Evolutionary conservation across 2,797 vertebrate genomes (phyloP).

Genomic region (Argya squamiceps): DNA sequence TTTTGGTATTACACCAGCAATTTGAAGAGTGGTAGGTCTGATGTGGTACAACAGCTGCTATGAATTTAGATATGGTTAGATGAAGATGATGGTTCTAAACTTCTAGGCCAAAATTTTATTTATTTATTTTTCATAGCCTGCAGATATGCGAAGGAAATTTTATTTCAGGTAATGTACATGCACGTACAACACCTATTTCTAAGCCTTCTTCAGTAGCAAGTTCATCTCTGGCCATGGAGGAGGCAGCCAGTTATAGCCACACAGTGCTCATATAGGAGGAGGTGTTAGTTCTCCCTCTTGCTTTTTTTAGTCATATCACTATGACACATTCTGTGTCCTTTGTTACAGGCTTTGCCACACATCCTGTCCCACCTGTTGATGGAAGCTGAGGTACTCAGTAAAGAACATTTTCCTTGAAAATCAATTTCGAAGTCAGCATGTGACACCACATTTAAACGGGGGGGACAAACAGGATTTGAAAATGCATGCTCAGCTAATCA

Average conservation of each 20-base stretch:
- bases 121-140: neutral
- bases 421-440: fast-evolving
- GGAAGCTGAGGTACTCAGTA: neutral
- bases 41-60: neutral
- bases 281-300: neutral
- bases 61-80: neutral
- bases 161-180: neutral
- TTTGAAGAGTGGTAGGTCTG: neutral
- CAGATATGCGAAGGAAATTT: neutral
- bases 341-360: neutral
- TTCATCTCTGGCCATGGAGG: neutral
- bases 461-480: neutral
- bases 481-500: neutral
- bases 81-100: neutral
- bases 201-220: neutral
- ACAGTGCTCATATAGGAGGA: neutral
- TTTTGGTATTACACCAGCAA: neutral
- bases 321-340: neutral
- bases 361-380: neutral
- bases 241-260: neutral
- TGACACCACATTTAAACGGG: neutral
- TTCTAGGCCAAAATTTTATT: neutral
- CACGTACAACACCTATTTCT: neutral
- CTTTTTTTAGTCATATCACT: neutral
- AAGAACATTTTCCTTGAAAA: neutral